Evolutionary conservation across 2,113 vertebrate species (phyloP).

Genomic region (Mesitornis unicolor): DNA sequence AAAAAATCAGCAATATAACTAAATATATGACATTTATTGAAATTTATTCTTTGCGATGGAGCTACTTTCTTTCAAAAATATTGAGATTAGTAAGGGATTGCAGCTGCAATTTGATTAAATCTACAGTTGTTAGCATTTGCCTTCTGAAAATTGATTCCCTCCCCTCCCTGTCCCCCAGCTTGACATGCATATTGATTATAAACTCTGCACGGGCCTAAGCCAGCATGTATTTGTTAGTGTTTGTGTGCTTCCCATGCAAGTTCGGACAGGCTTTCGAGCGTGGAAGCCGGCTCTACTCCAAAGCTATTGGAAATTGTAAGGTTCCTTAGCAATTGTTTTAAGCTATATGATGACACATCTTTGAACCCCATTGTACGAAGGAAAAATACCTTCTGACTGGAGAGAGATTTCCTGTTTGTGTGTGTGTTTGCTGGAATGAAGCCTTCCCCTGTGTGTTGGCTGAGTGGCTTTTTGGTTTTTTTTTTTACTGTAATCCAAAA

Average conservation of each 20-base stretch:
- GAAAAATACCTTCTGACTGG: slow-evolving; percentile 71
- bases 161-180: slow-evolving; percentile 20
- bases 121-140: slow-evolving; percentile 73
- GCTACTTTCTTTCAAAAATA: slow-evolving; percentile 70
- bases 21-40: slow-evolving; percentile 78
- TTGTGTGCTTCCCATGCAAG: slow-evolving; percentile 42
- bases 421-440: slow-evolving; percentile 68
- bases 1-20: slow-evolving; percentile 64
- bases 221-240: slow-evolving; percentile 18
- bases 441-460: slow-evolving; percentile 59
- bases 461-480: not conserved
- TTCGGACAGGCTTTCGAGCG: slow-evolving; percentile 37
- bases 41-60: slow-evolving; percentile 74
- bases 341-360: slow-evolving; percentile 72
- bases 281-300: slow-evolving; percentile 4
- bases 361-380: slow-evolving; percentile 71
- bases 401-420: slow-evolving; percentile 74
- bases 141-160: slow-evolving; percentile 74
- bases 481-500: slow-evolving; percentile 50
- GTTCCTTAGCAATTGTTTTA: slow-evolving; percentile 62
- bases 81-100: slow-evolving; percentile 75
- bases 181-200: slow-evolving; percentile 70
- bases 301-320: slow-evolving; percentile 16
- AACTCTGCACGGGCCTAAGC: slow-evolving; percentile 39
- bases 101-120: slow-evolving; percentile 77